Evolutionary conservation across 1,140 invertebrate genomes (phyloP), one percentile per base, ranked within the genome.

Genomic region (Ostrea edulis): DNA sequence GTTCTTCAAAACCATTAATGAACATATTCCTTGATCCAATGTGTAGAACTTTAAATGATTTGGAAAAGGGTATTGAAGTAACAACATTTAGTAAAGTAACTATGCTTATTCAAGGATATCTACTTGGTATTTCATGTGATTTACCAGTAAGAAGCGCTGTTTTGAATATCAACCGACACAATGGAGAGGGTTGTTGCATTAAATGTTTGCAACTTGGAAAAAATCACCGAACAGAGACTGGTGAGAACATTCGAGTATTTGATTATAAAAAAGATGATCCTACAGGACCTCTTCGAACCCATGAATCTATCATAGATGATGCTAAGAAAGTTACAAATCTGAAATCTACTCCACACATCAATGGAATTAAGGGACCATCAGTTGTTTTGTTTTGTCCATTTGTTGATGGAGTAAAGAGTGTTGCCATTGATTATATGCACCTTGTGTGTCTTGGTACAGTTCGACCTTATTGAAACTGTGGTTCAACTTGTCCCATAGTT

Each of bases 211-310:
- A 88, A 82, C 11, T 20, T 8, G 87, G 87, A 53, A 20, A 22
- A 20, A 86, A 86, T 86, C 35, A 20, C 12, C 11, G 71, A 20
- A 82, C 88, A 25, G 44, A 53, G 3, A 35, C 22, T 68, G 88
- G 86, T 54, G 88, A 85, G 12, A 89, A 89, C 68, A 53, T 85
- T 17, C 51, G 82, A 55, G 54, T 84, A 17, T 89, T 89, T 71
- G 77, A 77, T 9, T 89, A 77, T 65, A 7, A 86, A 7, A 54
- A n/a, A n/a, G 53, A 84, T 20, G 29, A 83, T 84, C 88, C 88
- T 11, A 71, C 25, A 9, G 77, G 55, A 68, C 65, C 87, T n/a
- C 9, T 14, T 22, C 14, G 87, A 52, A 82, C 68, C 11, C 9
- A n/a, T 82, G 55, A 58, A 53, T n/a, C 12, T 25, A 20, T 86